A percentile compares a stretch with the other conserved stretches of the same genome.
phyloP scores from a whole-genome alignment of 1,140 invertebrate species.

The Saxidomus purpurata region DNA sequence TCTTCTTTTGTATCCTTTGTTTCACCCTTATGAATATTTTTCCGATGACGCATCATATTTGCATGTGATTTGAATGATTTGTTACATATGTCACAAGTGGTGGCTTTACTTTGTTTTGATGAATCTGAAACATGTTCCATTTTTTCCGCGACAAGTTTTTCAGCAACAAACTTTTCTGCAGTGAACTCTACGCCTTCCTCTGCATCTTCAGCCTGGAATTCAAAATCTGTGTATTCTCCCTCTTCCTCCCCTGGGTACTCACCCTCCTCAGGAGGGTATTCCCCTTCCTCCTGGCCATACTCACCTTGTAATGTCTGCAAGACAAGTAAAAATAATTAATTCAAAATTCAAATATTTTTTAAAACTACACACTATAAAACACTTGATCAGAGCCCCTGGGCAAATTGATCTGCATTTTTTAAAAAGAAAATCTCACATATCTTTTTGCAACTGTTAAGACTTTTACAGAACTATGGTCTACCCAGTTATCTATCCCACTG shows the following conservation, averaged over 20 bases:
- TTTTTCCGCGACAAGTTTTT: constrained; percentile 46
- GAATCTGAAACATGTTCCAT: neutral
- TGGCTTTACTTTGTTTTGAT: neutral
- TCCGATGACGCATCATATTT: constrained; percentile 38
- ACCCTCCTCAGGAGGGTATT: neutral
- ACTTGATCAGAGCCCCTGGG: too few relatives aligned
- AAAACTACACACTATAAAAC: too few relatives aligned
- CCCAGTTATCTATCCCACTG: too few relatives aligned
- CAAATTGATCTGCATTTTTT: too few relatives aligned
- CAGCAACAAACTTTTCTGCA: constrained; percentile 58
- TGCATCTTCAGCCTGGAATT: constrained; percentile 1
- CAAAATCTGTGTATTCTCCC: constrained; percentile 19
- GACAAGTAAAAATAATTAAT: neutral
- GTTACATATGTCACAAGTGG: constrained; percentile 52
- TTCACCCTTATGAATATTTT: constrained; percentile 6
- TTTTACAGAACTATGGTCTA: too few relatives aligned
- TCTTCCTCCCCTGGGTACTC: constrained; percentile 1
- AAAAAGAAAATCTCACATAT: too few relatives aligned
- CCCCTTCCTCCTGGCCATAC: neutral
- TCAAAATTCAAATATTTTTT: too few relatives aligned
- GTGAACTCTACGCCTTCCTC: constrained; percentile 2
- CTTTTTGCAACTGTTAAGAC: too few relatives aligned
- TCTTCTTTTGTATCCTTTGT: neutral
- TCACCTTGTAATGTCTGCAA: neutral
- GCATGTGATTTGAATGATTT: constrained; percentile 37